Percentiles rank a stretch among this genome's conserved stretches.
Evolutionary conservation across 1,140 invertebrate genomes (phyloP).

Genomic region (Apis cerana): DNA sequence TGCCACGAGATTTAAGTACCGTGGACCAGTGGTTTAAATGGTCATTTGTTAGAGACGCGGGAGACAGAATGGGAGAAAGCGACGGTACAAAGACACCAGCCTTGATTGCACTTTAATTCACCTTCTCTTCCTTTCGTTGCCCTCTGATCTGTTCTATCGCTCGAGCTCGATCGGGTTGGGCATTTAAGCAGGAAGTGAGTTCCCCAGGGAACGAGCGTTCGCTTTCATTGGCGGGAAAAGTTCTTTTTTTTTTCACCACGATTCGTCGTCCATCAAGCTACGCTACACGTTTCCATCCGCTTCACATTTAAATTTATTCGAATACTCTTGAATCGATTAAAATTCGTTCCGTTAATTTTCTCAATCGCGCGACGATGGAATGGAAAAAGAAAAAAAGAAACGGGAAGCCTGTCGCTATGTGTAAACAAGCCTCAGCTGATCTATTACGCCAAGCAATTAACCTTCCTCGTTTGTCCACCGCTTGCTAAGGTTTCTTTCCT

Average conservation of each 20-base stretch:
- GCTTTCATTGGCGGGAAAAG: constrained; percentile 71
- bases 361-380: background rate
- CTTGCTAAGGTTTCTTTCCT: constrained; percentile 66
- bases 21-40: constrained; percentile 50
- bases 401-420: constrained; percentile 66
- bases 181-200: constrained; percentile 75
- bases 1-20: constrained; percentile 49
- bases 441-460: constrained; percentile 71
- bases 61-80: constrained; percentile 42
- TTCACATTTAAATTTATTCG: too few species aligned
- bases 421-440: constrained; percentile 65
- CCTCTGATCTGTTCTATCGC: constrained; percentile 36
- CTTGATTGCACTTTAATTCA: constrained; percentile 64
- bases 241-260: constrained; percentile 68
- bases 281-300: constrained; percentile 60
- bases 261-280: constrained; percentile 68
- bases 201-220: constrained; percentile 57
- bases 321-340: too few species aligned
- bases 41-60: constrained; percentile 45
- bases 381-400: constrained; percentile 7
- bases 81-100: constrained; percentile 51
- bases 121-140: constrained; percentile 43
- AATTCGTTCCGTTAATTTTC: background rate
- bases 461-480: constrained; percentile 61
- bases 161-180: constrained; percentile 64